Base-by-base conservation (phyloP, 2,888 invertebrate species). In the Thyatira batis region DNA sequence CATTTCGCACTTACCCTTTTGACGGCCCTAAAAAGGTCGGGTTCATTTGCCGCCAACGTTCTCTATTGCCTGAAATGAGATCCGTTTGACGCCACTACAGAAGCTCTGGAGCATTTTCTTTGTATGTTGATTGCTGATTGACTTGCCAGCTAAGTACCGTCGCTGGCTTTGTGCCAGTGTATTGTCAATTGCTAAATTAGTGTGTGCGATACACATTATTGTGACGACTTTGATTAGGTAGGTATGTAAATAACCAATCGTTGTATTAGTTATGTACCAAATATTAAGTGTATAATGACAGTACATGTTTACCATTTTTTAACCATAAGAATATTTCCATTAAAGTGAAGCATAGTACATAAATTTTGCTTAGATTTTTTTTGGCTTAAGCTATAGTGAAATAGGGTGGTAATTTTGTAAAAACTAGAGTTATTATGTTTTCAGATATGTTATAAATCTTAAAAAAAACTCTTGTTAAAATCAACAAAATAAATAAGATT, bases 1-100 rank as follows among this genome's bases (percentile, higher is more conserved):
- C 85, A 82, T 85, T 85, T 84, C 76, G 71, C 80, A 85, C 83
- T 84, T 77, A 78, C 82, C 82, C 80, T 80, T 81, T 81, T 80
- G 78, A 73, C 75, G 73, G 72, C 58, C 76, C 78, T 83, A 79
- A 84, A 85, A 87, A 85, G 83, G 85, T 84, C 75, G 79, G 74
- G 73, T 83, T 84, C 84, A 82, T 84, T 86, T 84, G 77, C 71
- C 74, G 72, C 61, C 71, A 64, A 62, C 63, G 65, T 67, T 61
- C 57, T 27, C 66, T 72, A 67, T 75, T 73, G 71, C 69, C 65
- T 68, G 69, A 70, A 74, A 82, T 75, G 76, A 75, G 73, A 72
- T 63, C 62, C 63, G 71, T 71, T 73, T 71, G 73, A 69, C 67
- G 69, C 61, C 54, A 62, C 69, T 74, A 72, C 74, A 65, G 64